phyloP scores from a whole-genome alignment of 2,113 vertebrate genomes.

The Muntiacus muntjak region DNA sequence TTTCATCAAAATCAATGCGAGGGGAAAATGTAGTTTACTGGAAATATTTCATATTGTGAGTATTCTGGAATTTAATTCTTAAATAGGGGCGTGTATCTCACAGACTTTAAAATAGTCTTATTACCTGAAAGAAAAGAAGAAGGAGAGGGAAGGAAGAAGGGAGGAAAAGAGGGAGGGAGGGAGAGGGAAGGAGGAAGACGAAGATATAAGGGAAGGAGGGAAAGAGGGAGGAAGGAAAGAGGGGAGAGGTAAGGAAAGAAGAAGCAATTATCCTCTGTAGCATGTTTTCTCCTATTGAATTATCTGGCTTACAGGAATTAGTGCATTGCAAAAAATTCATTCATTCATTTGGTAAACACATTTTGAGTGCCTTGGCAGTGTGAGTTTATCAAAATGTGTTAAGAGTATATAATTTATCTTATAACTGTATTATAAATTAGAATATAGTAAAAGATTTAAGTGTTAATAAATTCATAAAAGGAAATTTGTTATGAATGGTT shows the following conservation, averaged over 20 bases:
- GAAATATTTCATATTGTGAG: neutral
- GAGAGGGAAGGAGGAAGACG: neutral
- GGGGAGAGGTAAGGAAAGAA: neutral
- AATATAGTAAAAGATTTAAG: neutral
- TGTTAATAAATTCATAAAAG: neutral
- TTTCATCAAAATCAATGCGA: neutral
- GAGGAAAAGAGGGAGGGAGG: neutral
- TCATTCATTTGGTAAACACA: neutral
- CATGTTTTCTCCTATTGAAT: neutral
- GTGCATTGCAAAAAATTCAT: neutral
- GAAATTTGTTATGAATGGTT: neutral
- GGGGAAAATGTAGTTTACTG: neutral
- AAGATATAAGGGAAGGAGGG: neutral
- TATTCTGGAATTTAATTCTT: slow-evolving; percentile 30
- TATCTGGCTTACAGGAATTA: neutral
- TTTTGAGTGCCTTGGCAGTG: neutral
- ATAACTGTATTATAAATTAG: neutral
- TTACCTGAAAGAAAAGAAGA: neutral
- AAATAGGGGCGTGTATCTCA: neutral
- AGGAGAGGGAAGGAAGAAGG: neutral
- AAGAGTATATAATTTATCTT: neutral
- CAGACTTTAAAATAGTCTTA: neutral
- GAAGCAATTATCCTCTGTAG: neutral
- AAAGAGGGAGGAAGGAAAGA: neutral
- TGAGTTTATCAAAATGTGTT: neutral